Evolutionary conservation across 2,888 invertebrate species (phyloP), one percentile per base, ranked within the genome.

Genomic region (Drosophila prostipennis): DNA sequence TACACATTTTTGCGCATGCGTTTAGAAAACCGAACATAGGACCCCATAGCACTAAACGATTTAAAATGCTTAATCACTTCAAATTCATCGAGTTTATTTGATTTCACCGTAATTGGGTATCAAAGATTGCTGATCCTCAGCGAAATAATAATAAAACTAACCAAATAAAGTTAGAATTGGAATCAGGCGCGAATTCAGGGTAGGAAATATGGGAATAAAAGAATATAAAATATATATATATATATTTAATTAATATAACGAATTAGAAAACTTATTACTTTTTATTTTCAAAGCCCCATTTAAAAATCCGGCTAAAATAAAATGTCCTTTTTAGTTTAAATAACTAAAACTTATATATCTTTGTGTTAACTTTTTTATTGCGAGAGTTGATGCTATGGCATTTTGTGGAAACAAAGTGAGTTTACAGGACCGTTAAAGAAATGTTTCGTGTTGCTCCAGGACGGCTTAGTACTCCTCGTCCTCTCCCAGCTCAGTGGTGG

Each of bases 401-500:
- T 26, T n/a, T 58, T 34, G 57, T 40, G 58, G 34, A 16, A 11
- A 34, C 4, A 42, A 16, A 11, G 58, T 61, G 58, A 19, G n/a
- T 48, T 32, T 19, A n/a, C 16, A 19, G 19, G 39, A 52, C 46
- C 34, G 14, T 55, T 55, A 5, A 0, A 8, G 11, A 43, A n/a
- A 36, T 16, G 34, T n/a, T 23, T 34, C 11, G n/a, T 46, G 46
- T 3, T 32, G 10, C 23, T 16, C 11, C 23, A 11, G 14, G 10
- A 6, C 10, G 29, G 46, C 13, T 14, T 16, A 95, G 89, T 95
- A 95, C 91, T 95, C 95, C 90, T 95, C 95, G 23, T 94, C 95
- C 26, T 94, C 95, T 72, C 95, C 95, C 0, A 94, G 93, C 80
- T 95, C 95, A 40, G 94, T 95, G 13, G 94, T 94, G 61, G 96